These are phyloP conservation scores for Harpagifer antarcticus DNA, from an alignment of 2,797 vertebrate species.

Conservation along the genomic window DNA sequence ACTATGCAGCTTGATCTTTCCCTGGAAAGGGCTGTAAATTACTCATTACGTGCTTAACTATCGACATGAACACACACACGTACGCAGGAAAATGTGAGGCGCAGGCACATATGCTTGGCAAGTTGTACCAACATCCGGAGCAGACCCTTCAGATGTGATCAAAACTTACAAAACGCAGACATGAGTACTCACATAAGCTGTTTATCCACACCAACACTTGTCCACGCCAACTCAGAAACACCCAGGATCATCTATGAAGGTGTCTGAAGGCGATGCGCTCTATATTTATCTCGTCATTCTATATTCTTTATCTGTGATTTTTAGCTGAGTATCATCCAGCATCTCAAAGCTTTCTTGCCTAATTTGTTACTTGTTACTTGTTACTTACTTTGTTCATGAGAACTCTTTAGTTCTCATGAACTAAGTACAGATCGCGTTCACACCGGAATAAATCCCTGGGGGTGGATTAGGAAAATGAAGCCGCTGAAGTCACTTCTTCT, in stretches of 20 bases:
- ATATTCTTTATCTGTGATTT: constrained; percentile 21
- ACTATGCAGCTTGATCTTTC: constrained; percentile 54
- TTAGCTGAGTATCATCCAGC: neutral
- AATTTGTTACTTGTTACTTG: constrained; percentile 15
- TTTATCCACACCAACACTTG: neutral
- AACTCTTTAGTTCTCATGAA: too few relatives aligned
- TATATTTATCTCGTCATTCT: constrained; percentile 38
- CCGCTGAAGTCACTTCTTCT: too few relatives aligned
- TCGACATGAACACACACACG: constrained; percentile 26
- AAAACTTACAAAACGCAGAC: constrained; percentile 18
- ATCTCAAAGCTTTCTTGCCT: constrained; percentile 10
- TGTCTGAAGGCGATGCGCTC: constrained; percentile 14
- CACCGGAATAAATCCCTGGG: too few relatives aligned
- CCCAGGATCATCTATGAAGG: neutral
- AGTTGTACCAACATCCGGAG: constrained; percentile 36
- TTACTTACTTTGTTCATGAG: too few relatives aligned
- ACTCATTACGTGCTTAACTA: constrained; percentile 59
- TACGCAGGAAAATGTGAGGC: constrained; percentile 22
- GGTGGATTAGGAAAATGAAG: too few relatives aligned
- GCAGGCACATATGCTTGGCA: constrained; percentile 39
- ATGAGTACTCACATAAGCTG: constrained; percentile 9
- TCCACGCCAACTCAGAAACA: constrained; percentile 16
- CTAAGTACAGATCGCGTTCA: too few relatives aligned
- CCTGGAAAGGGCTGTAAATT: constrained; percentile 55
- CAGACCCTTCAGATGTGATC: constrained; percentile 41